Conservation (phyloP, 2,797 vertebrate genomes). For the Gouania willdenowi region DNA sequence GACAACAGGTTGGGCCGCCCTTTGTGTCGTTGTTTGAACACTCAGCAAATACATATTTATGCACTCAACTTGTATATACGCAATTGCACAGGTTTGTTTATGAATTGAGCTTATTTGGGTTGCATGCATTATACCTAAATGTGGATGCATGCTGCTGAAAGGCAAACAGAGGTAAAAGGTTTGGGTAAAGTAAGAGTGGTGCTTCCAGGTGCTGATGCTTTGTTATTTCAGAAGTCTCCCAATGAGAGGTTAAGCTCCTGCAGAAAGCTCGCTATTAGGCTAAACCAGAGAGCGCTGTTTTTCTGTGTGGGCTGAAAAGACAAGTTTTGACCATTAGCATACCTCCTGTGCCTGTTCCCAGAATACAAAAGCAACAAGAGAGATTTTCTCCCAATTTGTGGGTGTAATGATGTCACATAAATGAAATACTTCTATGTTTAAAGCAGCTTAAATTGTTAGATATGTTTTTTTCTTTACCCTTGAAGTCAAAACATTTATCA, state of each 20-base stretch:
- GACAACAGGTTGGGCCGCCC: conserved; percentile 66
- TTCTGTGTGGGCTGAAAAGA: conserved; percentile 57
- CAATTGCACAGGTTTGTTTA: conserved; percentile 49
- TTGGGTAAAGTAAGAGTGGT: conserved; percentile 25
- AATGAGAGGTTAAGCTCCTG: conserved; percentile 54
- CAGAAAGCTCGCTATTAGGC: conserved; percentile 54
- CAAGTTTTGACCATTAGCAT: conserved; percentile 51
- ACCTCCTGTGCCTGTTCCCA: conserved; percentile 13
- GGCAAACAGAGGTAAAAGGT: conserved; percentile 15
- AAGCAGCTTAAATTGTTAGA: conserved; percentile 32
- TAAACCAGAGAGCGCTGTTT: conserved; percentile 46
- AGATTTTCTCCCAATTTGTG: conserved; percentile 26
- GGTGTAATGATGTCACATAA: conserved; percentile 40
- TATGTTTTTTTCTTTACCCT: conserved; percentile 17
- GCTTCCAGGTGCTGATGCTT: conserved; percentile 42
- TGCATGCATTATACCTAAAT: conserved; percentile 43
- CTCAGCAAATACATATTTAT: conserved; percentile 67
- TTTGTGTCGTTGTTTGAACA: conserved; percentile 61
- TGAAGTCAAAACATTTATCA: conserved; percentile 9
- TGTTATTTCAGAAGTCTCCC: conserved; percentile 54
- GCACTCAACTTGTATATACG: conserved; percentile 50
- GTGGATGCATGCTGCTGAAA: background rate
- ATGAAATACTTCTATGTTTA: conserved; percentile 19
- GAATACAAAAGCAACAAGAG: conserved; percentile 21
- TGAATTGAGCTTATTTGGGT: conserved; percentile 56